Percentiles rank a stretch among this genome's conserved stretches.
These are phyloP conservation scores for Keiferia lycopersicella DNA, from an alignment of 2,888 invertebrate genomes.

Conservation along the genomic window DNA sequence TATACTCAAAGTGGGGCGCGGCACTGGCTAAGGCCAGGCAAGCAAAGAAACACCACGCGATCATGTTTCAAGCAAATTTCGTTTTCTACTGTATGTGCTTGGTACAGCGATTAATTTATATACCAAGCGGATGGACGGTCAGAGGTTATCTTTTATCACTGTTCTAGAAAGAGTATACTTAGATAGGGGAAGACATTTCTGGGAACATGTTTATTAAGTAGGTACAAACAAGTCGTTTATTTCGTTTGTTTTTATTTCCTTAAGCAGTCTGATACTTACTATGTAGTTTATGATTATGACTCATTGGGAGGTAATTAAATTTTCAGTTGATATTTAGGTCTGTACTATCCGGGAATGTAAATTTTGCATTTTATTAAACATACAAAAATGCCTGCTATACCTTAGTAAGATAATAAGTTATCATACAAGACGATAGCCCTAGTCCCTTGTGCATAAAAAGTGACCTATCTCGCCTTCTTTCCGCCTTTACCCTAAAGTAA, in stretches of 20 bases:
- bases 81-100: constrained; percentile 34
- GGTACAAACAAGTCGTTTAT: neutral
- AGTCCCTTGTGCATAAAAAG: too few species aligned
- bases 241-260: neutral
- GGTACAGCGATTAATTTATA: constrained; percentile 43
- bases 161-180: constrained; percentile 17
- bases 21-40: constrained; percentile 53
- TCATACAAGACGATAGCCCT: too few species aligned
- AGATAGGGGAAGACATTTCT: neutral
- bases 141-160: constrained; percentile 18
- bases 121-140: constrained; percentile 21
- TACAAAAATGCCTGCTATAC: too few species aligned
- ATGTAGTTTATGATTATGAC: neutral
- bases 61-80: constrained; percentile 42
- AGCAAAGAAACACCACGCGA: constrained; percentile 46
- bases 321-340: too few species aligned
- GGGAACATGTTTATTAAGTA: constrained; percentile 13
- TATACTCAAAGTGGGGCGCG: constrained; percentile 49
- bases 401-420: too few species aligned
- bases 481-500: too few species aligned
- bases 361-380: too few species aligned
- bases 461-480: too few species aligned
- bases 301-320: too few species aligned
- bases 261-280: neutral
- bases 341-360: too few species aligned